These are phyloP conservation scores for Acleris sparsana DNA, from an alignment of 2,888 invertebrate genomes.

Conservation along the genomic window DNA sequence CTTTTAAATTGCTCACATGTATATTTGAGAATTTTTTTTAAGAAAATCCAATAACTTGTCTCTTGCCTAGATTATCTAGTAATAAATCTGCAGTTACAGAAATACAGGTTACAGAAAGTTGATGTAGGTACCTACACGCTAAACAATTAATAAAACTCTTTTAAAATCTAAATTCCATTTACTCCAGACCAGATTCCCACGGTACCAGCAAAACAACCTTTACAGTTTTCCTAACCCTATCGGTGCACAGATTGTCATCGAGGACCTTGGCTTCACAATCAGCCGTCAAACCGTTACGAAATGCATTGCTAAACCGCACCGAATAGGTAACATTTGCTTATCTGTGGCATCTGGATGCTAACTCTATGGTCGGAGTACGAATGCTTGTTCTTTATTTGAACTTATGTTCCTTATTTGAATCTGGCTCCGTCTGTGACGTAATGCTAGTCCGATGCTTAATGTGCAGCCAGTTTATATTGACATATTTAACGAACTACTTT, in stretches of 20 bases:
- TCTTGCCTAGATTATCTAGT: too few relatives aligned
- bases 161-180: background rate
- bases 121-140: background rate
- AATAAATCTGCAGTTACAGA: too few relatives aligned
- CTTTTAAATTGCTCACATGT: too few relatives aligned
- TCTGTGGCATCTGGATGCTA: constrained; percentile 15
- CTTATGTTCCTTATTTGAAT: constrained; percentile 11
- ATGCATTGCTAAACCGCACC: constrained; percentile 29
- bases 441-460: background rate
- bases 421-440: constrained; percentile 3
- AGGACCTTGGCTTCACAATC: constrained; percentile 55
- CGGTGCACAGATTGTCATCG: constrained; percentile 53
- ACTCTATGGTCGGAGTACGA: constrained; percentile 20
- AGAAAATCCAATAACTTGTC: too few relatives aligned
- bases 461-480: too few relatives aligned
- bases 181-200: constrained; percentile 27
- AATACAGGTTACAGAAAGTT: too few relatives aligned
- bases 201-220: constrained; percentile 23
- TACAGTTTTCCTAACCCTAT: constrained; percentile 21
- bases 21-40: too few relatives aligned
- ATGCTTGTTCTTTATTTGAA: constrained; percentile 29
- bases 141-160: background rate
- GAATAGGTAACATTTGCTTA: constrained; percentile 34
- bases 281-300: constrained; percentile 54
- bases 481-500: too few relatives aligned